Base-by-base conservation (phyloP, 2,888 invertebrate genomes). In the Agelastica alni region DNA sequence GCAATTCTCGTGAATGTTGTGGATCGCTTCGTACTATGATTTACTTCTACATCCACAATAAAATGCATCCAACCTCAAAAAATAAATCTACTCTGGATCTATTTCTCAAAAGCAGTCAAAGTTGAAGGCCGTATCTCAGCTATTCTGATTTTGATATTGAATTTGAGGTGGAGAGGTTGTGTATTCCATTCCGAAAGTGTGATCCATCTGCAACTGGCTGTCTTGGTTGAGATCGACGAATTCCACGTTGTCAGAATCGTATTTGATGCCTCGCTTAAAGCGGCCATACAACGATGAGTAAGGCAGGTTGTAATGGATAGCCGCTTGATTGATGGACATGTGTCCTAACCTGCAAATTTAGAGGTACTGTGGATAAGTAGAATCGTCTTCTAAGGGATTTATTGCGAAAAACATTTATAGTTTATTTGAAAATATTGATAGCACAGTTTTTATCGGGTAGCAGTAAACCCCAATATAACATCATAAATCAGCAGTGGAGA, bases 281-380 rank as follows among this genome's bases (percentile, higher is more conserved):
- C 93, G 83, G 0, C 93, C 93, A 72, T 93, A 93, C 18, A 93
- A 79, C 3, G 93, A 93, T 9, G 93, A 93, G 74, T 93, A 93
- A 30, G 93, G 93, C 70, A 93, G 79, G 77, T 93, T 93, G 77
- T 87, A 93, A 74, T 93, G 93, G 66, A 93, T 93, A 46, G 93
- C 93, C 44, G 93, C 93, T 78, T 93, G 93, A 77, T 93, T 93
- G 69, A 93, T 93, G 59, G 92, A 92, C 93, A 93, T 93, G 74
- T 93, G 92, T 18, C 93, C 93, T 63, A 91, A 82, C 70, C 93
- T 91, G 71, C 36, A 77, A 75, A 51, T 10, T 45, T 32, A 20
- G 32, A 22, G 13, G 31, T 32, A 45, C 45, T 43, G 43, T 43
- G 30, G 43, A 43, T 43, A 43, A 43, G 31, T 43, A 43, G 43